Conservation (phyloP, 2,797 vertebrate species). For the Gallinago stenura region DNA sequence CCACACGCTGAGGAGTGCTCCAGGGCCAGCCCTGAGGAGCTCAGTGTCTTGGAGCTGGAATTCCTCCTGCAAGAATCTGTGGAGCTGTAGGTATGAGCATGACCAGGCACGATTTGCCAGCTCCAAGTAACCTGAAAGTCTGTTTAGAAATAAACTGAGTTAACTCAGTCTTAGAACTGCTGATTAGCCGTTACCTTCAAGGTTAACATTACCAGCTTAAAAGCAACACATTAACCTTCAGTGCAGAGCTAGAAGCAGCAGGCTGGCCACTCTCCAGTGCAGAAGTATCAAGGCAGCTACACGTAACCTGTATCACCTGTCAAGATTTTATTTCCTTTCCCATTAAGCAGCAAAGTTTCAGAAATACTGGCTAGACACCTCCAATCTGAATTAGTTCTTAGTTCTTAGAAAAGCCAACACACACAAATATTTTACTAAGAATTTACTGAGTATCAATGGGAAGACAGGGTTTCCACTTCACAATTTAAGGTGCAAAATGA, state of each 20-base stretch:
- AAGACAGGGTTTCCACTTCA: not conserved
- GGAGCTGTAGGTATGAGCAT: not conserved
- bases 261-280: not conserved
- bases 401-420: not conserved
- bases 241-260: not conserved
- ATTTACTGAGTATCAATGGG: not conserved
- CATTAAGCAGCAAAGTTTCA: not conserved
- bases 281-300: not conserved
- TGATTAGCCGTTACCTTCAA: not conserved
- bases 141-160: not conserved
- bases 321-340: not conserved
- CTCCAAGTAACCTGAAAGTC: not conserved
- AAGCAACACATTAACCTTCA: accelerated
- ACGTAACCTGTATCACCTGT: not conserved
- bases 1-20: not conserved
- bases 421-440: not conserved
- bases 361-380: not conserved
- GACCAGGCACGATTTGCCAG: not conserved
- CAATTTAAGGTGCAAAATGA: not conserved
- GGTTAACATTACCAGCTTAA: not conserved
- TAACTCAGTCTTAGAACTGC: not conserved
- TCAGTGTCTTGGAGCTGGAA: not conserved
- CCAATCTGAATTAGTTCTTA: not conserved
- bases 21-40: not conserved
- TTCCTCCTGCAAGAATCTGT: not conserved